These are phyloP conservation scores for Hybos culiciformis DNA, from an alignment of 2,888 invertebrate species.

Conservation along the genomic window DNA sequence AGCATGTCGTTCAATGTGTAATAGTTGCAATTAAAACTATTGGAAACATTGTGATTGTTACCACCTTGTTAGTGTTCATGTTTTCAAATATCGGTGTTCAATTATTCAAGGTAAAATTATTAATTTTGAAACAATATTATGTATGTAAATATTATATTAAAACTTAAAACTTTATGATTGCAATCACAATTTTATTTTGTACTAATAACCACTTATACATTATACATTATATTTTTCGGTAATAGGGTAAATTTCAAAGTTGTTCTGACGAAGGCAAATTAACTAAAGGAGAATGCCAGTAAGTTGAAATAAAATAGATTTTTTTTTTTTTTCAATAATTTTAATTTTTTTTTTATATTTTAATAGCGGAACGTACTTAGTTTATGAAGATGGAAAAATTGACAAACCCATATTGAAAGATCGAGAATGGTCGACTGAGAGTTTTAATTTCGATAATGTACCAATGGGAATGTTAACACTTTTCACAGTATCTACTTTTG, in stretches of 20 bases:
- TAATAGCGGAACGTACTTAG: constrained; percentile 79
- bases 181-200: no score
- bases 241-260: constrained; percentile 89
- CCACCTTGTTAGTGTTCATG: constrained; percentile 99
- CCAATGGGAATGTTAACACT: constrained; percentile 96
- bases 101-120: constrained; percentile 66
- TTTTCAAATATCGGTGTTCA: constrained; percentile 99
- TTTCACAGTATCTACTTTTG: constrained; percentile 98
- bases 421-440: constrained; percentile 74
- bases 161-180: no score
- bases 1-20: constrained; percentile 99
- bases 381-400: constrained; percentile 80
- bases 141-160: no score
- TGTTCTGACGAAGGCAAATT: constrained; percentile 94
- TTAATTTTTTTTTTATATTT: constrained; percentile 17
- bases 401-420: constrained; percentile 55
- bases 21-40: constrained; percentile 98
- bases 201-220: no score
- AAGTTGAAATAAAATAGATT: constrained; percentile 38
- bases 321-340: constrained; percentile 5
- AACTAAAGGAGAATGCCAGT: constrained; percentile 82
- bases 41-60: constrained; percentile 99
- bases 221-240: no score
- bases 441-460: constrained; percentile 98
- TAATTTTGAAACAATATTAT: no score